Conservation (phyloP, 2,113 vertebrate genomes). For the Protobothrops flavoviridis region DNA sequence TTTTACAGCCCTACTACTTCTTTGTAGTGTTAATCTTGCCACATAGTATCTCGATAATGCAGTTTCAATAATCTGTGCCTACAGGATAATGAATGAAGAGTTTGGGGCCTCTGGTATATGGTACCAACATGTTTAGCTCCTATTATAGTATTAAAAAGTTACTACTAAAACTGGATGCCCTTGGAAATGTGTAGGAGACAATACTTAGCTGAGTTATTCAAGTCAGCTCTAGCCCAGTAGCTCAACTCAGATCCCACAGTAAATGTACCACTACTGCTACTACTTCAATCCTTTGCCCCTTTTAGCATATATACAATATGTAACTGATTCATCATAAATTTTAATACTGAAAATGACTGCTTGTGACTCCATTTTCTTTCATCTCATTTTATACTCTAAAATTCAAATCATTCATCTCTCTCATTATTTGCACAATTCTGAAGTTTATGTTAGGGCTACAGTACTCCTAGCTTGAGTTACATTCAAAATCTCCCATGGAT, state of each 20-base stretch:
- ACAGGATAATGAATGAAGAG: background rate
- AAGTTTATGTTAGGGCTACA: background rate
- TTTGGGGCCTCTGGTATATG: background rate
- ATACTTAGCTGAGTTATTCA: background rate
- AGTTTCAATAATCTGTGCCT: background rate
- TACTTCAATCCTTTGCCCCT: background rate
- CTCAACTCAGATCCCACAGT: background rate
- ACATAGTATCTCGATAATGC: background rate
- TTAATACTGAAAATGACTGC: background rate
- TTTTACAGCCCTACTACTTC: background rate
- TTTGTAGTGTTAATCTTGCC: background rate
- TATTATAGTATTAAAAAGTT: conserved; percentile 9
- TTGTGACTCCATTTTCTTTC: background rate
- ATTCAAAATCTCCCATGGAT: background rate
- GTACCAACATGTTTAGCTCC: background rate
- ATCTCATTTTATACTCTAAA: background rate
- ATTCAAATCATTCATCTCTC: background rate
- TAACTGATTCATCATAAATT: background rate
- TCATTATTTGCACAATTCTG: background rate
- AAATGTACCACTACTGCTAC: background rate
- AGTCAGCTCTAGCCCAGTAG: background rate
- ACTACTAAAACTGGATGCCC: background rate
- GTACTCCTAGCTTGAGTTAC: background rate
- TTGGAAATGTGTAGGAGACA: background rate
- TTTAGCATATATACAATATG: accelerated